Base-by-base conservation (phyloP, 2,888 invertebrate genomes). In the Spodoptera exigua region DNA sequence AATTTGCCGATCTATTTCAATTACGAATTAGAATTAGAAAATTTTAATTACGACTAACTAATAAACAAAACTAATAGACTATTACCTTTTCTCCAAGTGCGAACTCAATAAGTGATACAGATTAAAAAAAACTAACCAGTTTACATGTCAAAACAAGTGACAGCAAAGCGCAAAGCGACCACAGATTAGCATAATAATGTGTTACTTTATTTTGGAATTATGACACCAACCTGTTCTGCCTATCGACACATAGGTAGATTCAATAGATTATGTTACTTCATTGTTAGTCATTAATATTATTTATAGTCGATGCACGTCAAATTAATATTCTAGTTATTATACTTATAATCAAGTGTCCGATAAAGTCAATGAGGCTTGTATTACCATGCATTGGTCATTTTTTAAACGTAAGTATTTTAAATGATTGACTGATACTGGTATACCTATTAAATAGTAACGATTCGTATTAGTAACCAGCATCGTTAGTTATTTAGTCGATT, bases 91-190 rank as follows among this genome's bases (percentile, higher is more conserved):
- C 27, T 5, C 27, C 27, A 27, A 5, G 27, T 27, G 21, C 18
- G 27, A 27, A 27, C 27, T 27, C 27, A 45, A 47, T 37, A 43
- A 46, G 39, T 51, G 18, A 7, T 1, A 32, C 37, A 27, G 43
- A 46, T 45, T 51, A 51, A 36, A 52, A 43, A 49, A 10, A n/a
- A 9, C 27, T 39, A 53, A 53, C 13, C 32, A 16, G 47, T 39
- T 48, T 3, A 39, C 16, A 60, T 75, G 78, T 76, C 78, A 74
- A 71, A 77, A 64, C 51, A 61, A 61, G 48, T 76, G 74, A 73
- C 76, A 73, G 69, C 63, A 59, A 32, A 36, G 2, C 45, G 21
- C 51, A 44, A 46, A 45, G 39, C 44, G 61, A 45, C n/a, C 57
- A 57, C 17, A 51, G 49, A 70, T 75, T 61, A 61, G 39, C 54